A percentile compares a stretch with the other conserved stretches of the same genome.
Evolutionary conservation across 2,113 vertebrate species (phyloP).

Genomic region (Hystrix brachyura): DNA sequence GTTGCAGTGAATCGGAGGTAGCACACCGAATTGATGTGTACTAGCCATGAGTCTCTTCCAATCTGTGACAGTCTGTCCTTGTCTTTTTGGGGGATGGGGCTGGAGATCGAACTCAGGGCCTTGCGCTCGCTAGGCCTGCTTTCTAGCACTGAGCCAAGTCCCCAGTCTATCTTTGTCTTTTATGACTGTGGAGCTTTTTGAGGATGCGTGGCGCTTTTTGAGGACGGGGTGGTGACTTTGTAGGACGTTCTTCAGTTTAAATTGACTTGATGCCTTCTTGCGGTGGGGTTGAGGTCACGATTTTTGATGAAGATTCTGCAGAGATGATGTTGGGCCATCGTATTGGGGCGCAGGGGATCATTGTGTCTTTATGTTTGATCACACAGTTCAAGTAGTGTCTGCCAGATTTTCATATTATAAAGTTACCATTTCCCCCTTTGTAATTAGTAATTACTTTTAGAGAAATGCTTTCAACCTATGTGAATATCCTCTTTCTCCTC

Average conservation of each 20-base stretch:
- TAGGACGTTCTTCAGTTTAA: background rate
- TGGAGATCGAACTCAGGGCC: no score
- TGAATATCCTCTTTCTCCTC: background rate
- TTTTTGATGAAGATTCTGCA: background rate
- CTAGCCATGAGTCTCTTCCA: background rate
- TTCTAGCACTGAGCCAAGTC: no score
- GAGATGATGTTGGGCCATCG: background rate
- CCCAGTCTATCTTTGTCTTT: background rate
- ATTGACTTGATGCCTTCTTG: background rate
- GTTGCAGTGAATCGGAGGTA: background rate
- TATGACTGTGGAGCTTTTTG: background rate
- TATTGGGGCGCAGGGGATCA: rapidly evolving
- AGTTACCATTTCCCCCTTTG: background rate
- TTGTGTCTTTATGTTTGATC: background rate
- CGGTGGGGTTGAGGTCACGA: background rate
- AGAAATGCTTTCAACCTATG: background rate
- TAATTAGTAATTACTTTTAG: background rate
- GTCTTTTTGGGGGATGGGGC: background rate
- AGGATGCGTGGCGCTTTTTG: background rate
- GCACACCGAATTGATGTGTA: background rate
- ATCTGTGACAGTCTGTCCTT: background rate
- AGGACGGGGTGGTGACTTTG: background rate
- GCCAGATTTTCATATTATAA: background rate
- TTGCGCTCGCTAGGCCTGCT: no score
- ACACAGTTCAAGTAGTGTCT: background rate